phyloP scores from a whole-genome alignment of 2,797 vertebrate species.

The Enteromius mattozi region DNA sequence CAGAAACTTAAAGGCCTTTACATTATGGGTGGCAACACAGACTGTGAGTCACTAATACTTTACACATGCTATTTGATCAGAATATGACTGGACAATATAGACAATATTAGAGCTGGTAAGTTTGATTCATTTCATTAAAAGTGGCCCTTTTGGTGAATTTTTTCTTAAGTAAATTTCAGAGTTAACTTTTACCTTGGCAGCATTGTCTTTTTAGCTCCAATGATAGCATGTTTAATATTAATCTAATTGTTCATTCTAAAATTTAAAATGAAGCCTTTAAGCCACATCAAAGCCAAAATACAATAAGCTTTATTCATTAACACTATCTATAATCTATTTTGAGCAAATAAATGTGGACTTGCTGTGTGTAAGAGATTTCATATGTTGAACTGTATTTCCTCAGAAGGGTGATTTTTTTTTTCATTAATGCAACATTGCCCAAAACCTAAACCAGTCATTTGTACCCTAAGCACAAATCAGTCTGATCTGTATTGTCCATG shows the following conservation, averaged over 20 bases:
- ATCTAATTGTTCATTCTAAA: background rate
- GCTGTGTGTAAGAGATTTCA: too few relatives aligned
- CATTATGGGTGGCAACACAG: slow-evolving; percentile 84
- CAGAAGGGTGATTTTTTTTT: too few relatives aligned
- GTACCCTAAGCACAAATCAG: background rate
- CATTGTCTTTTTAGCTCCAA: background rate
- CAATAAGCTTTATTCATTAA: too few relatives aligned
- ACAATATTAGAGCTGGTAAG: background rate
- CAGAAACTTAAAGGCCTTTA: slow-evolving; percentile 78
- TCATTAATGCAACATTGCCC: background rate
- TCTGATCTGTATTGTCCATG: background rate
- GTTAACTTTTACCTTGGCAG: background rate
- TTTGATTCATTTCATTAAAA: background rate
- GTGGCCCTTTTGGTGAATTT: background rate
- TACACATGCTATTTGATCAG: background rate
- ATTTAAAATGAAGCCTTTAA: too few relatives aligned
- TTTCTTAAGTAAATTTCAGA: background rate
- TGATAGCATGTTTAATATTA: background rate
- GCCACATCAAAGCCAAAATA: too few relatives aligned
- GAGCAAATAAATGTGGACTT: too few relatives aligned
- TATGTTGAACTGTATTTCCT: too few relatives aligned
- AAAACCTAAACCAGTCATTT: background rate
- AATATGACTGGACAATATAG: background rate
- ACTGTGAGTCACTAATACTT: slow-evolving; percentile 68
- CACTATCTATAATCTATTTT: too few relatives aligned